Evolutionary conservation across 2,113 vertebrate species (phyloP).

Genomic region (Leucosticte australis): DNA sequence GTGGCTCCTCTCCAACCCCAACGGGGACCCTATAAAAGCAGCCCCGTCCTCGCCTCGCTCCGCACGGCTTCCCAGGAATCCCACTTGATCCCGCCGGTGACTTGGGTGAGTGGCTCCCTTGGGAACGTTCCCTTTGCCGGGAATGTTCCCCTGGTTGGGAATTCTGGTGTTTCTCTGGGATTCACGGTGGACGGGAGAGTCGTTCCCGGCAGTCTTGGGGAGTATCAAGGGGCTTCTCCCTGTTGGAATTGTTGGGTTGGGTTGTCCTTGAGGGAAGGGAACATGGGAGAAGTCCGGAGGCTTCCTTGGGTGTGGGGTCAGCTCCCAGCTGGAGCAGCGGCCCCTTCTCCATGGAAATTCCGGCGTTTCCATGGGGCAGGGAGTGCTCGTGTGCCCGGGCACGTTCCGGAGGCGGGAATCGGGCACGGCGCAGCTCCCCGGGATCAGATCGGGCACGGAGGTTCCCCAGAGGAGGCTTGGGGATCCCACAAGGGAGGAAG

Average conservation of each 20-base stretch:
- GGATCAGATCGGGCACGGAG: neutral
- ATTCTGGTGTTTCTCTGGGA: accelerated
- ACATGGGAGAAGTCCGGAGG: neutral
- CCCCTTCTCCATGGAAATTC: neutral
- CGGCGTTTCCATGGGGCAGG: accelerated
- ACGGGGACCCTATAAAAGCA: slow-evolving; percentile 67
- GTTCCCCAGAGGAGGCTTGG: neutral
- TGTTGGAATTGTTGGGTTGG: neutral
- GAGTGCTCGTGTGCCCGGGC: accelerated
- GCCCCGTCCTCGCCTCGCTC: neutral
- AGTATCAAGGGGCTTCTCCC: accelerated
- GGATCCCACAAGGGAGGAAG: neutral
- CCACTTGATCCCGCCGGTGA: slow-evolving; percentile 16
- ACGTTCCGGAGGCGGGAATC: neutral
- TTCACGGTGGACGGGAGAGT: neutral
- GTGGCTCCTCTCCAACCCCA: slow-evolving; percentile 21
- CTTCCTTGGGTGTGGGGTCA: neutral
- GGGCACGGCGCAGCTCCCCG: neutral
- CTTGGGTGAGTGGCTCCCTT: slow-evolving; percentile 61
- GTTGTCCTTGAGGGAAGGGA: accelerated
- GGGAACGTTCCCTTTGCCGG: accelerated
- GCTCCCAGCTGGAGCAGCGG: neutral
- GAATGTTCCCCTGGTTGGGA: neutral
- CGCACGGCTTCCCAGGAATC: slow-evolving; percentile 65
- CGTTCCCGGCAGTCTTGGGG: accelerated